Evolutionary conservation across 1,140 invertebrate genomes (phyloP).

Genomic region (Ladona fulva): DNA sequence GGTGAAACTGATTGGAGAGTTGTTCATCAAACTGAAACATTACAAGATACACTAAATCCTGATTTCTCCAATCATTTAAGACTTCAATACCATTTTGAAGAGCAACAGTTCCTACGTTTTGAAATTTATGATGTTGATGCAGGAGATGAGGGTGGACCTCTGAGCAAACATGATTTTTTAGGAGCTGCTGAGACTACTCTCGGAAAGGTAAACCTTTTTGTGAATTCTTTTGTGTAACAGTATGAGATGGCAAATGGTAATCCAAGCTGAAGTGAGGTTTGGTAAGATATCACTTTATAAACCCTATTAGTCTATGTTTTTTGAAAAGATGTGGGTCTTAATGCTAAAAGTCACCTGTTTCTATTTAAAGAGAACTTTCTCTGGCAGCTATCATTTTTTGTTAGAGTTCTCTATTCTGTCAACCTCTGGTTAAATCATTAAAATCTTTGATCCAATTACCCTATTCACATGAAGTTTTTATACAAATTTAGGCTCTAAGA

Average conservation of each 20-base stretch:
- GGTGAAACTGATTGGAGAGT: slow-evolving; percentile 42
- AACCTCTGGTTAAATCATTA: too few relatives aligned
- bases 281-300: too few relatives aligned
- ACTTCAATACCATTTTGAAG: slow-evolving; percentile 38
- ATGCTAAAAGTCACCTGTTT: too few relatives aligned
- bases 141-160: slow-evolving; percentile 25
- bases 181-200: slow-evolving; percentile 44
- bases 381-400: too few relatives aligned
- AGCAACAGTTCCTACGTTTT: slow-evolving; percentile 43
- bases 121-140: slow-evolving; percentile 49
- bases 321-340: too few relatives aligned
- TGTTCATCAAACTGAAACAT: slow-evolving; percentile 48
- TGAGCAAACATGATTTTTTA: slow-evolving; percentile 47
- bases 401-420: too few relatives aligned
- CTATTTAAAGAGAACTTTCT: too few relatives aligned
- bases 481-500: too few relatives aligned
- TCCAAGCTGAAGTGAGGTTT: too few relatives aligned
- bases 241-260: background rate
- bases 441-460: too few relatives aligned
- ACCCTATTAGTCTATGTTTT: too few relatives aligned
- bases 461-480: too few relatives aligned
- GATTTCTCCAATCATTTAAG: slow-evolving; percentile 47
- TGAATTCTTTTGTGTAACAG: background rate
- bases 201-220: slow-evolving; percentile 39
- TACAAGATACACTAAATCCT: slow-evolving; percentile 48